Evolutionary conservation across 2,888 invertebrate species (phyloP), one percentile per base, ranked within the genome.

Genomic region (Autographa gamma): DNA sequence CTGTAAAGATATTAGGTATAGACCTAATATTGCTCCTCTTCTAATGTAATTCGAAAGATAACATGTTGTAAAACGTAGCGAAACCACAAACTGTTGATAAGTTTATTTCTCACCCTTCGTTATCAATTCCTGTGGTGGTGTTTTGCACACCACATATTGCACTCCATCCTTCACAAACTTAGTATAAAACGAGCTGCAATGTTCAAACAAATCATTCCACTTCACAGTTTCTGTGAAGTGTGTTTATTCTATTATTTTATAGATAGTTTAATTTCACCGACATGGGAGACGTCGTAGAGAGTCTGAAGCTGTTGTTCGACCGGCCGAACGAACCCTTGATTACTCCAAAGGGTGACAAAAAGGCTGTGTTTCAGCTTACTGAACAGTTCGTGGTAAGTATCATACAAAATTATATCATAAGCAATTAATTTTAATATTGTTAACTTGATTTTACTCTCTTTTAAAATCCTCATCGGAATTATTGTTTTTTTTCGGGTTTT

Each of bases 321-420:
- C 95, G 97, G 41, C 97, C 97, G 0, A 92, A 93, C 43, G 97
- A 97, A 86, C 95, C 97, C 0, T 88, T 97, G 68, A 96, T 97
- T 76, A 95, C 96, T 25, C 96, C 97, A 0, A 97, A 97, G 85
- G 97, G 97, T 16, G 96, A 97, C 0, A 83, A 95, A 0, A 96
- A 96, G 73, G 92, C 96, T 19, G 91, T 96, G 16, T 97, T 97
- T 77, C 96, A 97, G 76, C 95, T 97, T 7, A 96, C 97, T 0
- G 89, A 96, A 65, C 92, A 96, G 74, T 96, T 96, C 81, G 87
- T 97, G 96, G 97, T 97, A 92, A 96, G 96, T 93, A 43, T 14
- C 31, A 59, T n/a, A 43, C 34, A 25, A 25, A 25, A 25, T 25
- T 25, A 25, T 25, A 25, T 25, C 25, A 25, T 25, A 25, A 25